These are phyloP conservation scores for Dascyllus trimaculatus DNA, from an alignment of 2,113 vertebrate genomes.

Conservation along the genomic window DNA sequence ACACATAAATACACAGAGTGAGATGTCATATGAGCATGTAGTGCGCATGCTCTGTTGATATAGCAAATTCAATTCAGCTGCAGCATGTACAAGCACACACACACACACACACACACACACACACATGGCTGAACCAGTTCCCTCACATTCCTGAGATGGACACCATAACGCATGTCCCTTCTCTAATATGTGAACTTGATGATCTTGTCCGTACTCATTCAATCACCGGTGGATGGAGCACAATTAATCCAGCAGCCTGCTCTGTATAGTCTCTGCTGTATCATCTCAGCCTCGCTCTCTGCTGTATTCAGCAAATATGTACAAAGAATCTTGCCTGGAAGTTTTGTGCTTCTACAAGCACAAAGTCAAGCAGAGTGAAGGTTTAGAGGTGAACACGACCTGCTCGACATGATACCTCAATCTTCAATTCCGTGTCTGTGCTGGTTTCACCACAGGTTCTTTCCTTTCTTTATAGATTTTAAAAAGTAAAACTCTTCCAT, in stretches of 20 bases:
- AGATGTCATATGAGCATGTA: constrained; percentile 41
- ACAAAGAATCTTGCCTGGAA: constrained; percentile 51
- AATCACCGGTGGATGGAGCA: constrained; percentile 58
- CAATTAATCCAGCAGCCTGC: constrained; percentile 64
- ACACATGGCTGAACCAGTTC: constrained; percentile 29
- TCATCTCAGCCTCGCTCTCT: constrained; percentile 48
- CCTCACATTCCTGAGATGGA: constrained; percentile 49
- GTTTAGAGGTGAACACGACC: constrained; percentile 51
- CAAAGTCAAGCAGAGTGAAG: constrained; percentile 39
- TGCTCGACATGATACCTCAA: constrained; percentile 27
- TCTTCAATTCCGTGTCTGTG: constrained; percentile 9
- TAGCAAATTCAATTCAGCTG: constrained; percentile 15
- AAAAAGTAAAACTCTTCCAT: constrained; percentile 6
- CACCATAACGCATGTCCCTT: constrained; percentile 52
- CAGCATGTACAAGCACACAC: constrained; percentile 19
- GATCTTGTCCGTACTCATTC: constrained; percentile 72
- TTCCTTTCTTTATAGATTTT: not conserved
- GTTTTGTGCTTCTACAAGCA: constrained; percentile 65
- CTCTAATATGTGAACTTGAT: constrained; percentile 61
- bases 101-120: constrained; percentile 30
- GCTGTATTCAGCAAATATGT: constrained; percentile 74
- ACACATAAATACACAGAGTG: constrained; percentile 43
- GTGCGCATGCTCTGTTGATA: constrained; percentile 20
- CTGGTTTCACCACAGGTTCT: not conserved
- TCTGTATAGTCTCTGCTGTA: constrained; percentile 36